A percentile compares a stretch with the other conserved stretches of the same genome.
Evolutionary conservation across 2,797 vertebrate genomes (phyloP).

Genomic region (Dryobates pubescens): DNA sequence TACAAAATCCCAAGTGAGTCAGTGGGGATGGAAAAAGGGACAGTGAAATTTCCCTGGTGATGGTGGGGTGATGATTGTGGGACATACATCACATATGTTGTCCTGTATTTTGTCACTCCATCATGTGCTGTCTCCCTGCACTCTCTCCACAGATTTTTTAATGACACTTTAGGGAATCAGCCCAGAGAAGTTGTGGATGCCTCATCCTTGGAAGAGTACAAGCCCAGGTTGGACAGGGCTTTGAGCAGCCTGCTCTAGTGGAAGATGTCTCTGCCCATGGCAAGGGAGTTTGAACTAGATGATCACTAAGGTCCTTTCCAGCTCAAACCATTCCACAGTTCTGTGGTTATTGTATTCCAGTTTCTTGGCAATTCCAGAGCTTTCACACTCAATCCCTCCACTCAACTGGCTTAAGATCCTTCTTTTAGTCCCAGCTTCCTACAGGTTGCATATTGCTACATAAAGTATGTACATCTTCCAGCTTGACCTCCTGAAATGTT

Average conservation of each 20-base stretch:
- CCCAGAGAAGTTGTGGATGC: too few relatives aligned
- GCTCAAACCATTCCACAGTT: too few relatives aligned
- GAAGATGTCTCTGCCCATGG: too few relatives aligned
- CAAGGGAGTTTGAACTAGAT: too few relatives aligned
- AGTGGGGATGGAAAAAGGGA: not conserved
- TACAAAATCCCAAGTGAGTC: not conserved
- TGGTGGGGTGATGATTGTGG: not conserved
- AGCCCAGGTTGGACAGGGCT: too few relatives aligned
- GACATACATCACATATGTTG: rapidly evolving
- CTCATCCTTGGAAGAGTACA: too few relatives aligned
- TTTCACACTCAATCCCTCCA: not conserved
- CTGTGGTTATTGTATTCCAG: not conserved
- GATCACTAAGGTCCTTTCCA: too few relatives aligned
- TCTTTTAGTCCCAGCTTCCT: not conserved
- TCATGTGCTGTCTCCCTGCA: too few relatives aligned
- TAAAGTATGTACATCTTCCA: not conserved
- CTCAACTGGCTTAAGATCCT: not conserved
- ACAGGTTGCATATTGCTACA: not conserved
- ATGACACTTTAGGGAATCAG: too few relatives aligned
- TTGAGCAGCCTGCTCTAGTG: too few relatives aligned
- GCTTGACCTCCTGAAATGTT: not conserved
- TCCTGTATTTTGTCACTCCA: not conserved
- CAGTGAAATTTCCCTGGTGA: not conserved
- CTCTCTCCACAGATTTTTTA: too few relatives aligned
- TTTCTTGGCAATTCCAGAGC: not conserved